Evolutionary conservation across 2,888 invertebrate genomes (phyloP), one percentile per base, ranked within the genome.

Genomic region (Taenaris catops): DNA sequence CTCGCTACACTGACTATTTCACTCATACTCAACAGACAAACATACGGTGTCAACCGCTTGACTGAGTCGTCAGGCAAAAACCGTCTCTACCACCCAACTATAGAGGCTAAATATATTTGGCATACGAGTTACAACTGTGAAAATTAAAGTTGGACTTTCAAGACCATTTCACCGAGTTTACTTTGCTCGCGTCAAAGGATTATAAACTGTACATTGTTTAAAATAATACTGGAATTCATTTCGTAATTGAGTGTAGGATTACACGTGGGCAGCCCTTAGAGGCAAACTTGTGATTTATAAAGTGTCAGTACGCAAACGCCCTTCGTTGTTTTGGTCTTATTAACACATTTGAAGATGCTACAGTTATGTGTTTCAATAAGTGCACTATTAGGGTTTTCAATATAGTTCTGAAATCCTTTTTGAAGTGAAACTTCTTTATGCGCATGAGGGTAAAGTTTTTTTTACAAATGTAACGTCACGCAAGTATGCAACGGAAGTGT

Each of bases 1-100:
- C 55, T 62, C 44, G 76, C 70, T 59, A 80, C 83, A 78, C 68
- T 78, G 65, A 68, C 76, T 75, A 65, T 76, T 74, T 72, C 66
- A 73, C 69, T 69, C 65, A 64, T 62, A 68, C 57, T 63, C 38
- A 35, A n/a, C 27, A 33, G 42, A 45, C 49, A 27, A 19, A 34
- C 34, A 14, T 41, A 34, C 33, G 16, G 29, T 20, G 25, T 33
- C 41, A 25, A 8, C 2, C n/a, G 4, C n/a, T 8, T 21, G 16
- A 2, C 19, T 1, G 11, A 32, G 7, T 8, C 6, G 5, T 1
- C 23, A 18, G 1, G 3, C 14, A 1, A 38, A 9, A 8, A 14
- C n/a, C 9, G 17, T 1, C 23, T 32, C 40, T 53, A 62, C 52
- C 21, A 0, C n/a, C 24, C 14, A 1, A 4, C 0, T 0, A 34